These are phyloP conservation scores for Drosophila lacteicornis DNA, from an alignment of 1,140 invertebrate genomes.

Conservation along the genomic window DNA sequence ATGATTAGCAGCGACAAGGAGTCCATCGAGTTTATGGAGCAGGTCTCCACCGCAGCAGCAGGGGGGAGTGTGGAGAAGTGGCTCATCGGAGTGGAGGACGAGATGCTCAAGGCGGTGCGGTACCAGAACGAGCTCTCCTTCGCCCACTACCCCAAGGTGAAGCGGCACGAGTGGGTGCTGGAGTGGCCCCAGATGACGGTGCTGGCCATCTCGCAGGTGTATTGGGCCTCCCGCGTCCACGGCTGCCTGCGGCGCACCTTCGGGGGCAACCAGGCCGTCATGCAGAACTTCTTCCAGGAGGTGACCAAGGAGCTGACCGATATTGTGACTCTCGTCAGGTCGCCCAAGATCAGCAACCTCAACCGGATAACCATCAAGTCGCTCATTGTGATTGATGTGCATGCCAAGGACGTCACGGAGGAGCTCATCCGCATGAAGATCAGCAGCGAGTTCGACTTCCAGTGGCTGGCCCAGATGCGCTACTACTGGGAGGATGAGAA, in stretches of 20 bases:
- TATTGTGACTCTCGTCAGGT: constrained; percentile 88
- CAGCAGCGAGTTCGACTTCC: constrained; percentile 92
- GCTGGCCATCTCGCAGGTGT: constrained; percentile 94
- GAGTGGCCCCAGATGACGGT: constrained; percentile 96
- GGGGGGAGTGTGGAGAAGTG: constrained; percentile 97
- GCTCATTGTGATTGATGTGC: constrained; percentile 96
- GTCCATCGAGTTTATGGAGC: constrained; percentile 89
- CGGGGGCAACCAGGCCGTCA: constrained; percentile 85
- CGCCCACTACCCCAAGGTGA: constrained; percentile 88
- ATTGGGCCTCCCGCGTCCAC: constrained; percentile 94
- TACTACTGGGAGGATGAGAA: constrained; percentile 95
- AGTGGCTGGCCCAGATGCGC: constrained; percentile 95
- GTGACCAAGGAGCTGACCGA: constrained; percentile 88
- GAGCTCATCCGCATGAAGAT: constrained; percentile 90
- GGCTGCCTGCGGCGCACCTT: constrained; percentile 87
- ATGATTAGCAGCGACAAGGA: constrained; percentile 95
- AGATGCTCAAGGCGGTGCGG: constrained; percentile 92
- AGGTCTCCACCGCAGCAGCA: constrained; percentile 91
- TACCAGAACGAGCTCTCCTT: constrained; percentile 90
- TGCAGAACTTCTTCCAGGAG: constrained; percentile 86
- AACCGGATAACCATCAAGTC: constrained; percentile 92
- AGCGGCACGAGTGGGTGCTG: constrained; percentile 91
- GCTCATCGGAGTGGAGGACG: constrained; percentile 93
- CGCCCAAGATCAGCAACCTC: constrained; percentile 87
- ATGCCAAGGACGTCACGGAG: constrained; percentile 94